Base-by-base conservation (phyloP, 2,113 vertebrate genomes). In the Tragelaphus buxtoni region DNA sequence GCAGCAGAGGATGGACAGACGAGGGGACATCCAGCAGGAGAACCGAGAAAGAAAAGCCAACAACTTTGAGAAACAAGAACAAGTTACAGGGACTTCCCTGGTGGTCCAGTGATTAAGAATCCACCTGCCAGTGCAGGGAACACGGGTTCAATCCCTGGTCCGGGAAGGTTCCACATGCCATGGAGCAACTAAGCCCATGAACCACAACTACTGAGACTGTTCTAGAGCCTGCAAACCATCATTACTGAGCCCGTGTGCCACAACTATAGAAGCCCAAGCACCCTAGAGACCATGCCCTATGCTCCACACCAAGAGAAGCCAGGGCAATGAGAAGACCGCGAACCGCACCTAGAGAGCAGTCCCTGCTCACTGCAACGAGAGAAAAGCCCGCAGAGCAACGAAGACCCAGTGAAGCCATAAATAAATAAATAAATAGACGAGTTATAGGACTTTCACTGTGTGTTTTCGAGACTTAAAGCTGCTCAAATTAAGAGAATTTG, bases 401-500 rank as follows among this genome's bases (percentile, higher is more conserved):
- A 13, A 74, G 69, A 74, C 69, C 39, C 22, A 26, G 39, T 26
- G 11, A 6, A 42, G 69, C 22, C 39, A 42, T 12, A 74, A 26
- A 26, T 13, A 42, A 42, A 39, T 39, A 22, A 10, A 22, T 74
- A 42, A 42, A 26, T 4, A 61, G 82, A 47, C 6, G 79, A 74
- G 53, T 49, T 69, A 47, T 49, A 89, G n/a, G 32, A 20, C 55
- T 61, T 77, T 76, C 9, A 63, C 10, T 65, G 51, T 9, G 7
- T 88, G 60, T 24, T 77, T 94, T 92, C 14, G 32, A 88, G 58
- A 77, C 61, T 91, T 49, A 39, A 69, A 97, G 39, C 22, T 42
- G 28, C 83, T 22, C 45, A 76, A 84, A 92, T 95, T 39, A 94
- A 91, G 47, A 69, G 32, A 72, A 30, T 69, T 88, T 92, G 61